A percentile compares a stretch with the other conserved stretches of the same genome.
These are phyloP conservation scores for Stigmatopora nigra DNA, from an alignment of 2,113 vertebrate species.

Conservation along the genomic window DNA sequence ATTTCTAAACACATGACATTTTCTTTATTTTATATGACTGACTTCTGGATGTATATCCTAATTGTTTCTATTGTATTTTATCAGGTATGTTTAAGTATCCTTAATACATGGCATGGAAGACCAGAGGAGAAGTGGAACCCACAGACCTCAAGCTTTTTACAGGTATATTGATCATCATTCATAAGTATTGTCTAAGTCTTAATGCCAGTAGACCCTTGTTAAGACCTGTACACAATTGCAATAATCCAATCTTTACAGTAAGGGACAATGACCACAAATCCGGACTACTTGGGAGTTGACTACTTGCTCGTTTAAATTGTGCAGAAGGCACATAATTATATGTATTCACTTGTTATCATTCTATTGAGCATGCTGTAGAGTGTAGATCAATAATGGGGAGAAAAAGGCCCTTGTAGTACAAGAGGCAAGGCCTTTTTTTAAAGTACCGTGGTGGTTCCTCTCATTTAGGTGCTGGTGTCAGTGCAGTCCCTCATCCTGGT, in stretches of 20 bases:
- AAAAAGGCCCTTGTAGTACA: background rate
- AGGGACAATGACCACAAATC: no score
- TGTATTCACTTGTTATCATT: slow-evolving; percentile 27
- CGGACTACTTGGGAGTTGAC: no score
- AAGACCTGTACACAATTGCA: no score
- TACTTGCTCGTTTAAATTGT: no score
- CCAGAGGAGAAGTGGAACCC: slow-evolving; percentile 99
- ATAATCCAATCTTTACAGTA: no score
- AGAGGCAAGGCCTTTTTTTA: background rate
- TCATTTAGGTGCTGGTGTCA: slow-evolving; percentile 86
- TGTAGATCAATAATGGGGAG: slow-evolving; percentile 51
- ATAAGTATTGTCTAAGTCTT: slow-evolving; percentile 10
- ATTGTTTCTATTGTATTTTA: background rate
- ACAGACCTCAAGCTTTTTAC: slow-evolving; percentile 98
- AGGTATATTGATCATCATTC: slow-evolving; percentile 71
- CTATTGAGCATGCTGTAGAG: slow-evolving; percentile 18
- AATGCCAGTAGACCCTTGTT: slow-evolving; percentile 5
- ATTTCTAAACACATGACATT: background rate
- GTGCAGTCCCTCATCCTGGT: slow-evolving; percentile 97
- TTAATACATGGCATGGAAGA: slow-evolving; percentile 98
- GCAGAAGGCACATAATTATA: slow-evolving; percentile 56
- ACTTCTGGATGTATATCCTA: background rate
- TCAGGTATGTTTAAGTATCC: slow-evolving; percentile 98
- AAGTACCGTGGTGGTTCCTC: background rate
- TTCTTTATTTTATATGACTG: background rate